These are phyloP conservation scores for Ellobium chinense DNA, from an alignment of 2,888 invertebrate species.

Conservation along the genomic window DNA sequence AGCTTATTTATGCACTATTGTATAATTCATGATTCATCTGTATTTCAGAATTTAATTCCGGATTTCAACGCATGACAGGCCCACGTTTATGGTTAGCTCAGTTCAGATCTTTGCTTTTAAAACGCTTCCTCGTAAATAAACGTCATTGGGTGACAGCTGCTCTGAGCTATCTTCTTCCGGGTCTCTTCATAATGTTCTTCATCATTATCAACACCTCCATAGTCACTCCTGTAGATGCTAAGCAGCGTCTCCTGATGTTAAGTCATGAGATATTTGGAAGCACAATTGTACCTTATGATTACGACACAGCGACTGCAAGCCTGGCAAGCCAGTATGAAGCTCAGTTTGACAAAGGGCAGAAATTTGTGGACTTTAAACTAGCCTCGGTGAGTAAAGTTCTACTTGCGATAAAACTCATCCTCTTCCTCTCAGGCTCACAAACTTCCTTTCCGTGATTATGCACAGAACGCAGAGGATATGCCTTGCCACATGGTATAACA, in stretches of 20 bases:
- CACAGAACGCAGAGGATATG: no score
- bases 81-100: not conserved
- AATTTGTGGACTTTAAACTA: not conserved
- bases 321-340: not conserved
- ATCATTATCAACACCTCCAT: constrained; percentile 14
- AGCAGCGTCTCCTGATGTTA: not conserved
- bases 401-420: not conserved
- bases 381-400: not conserved
- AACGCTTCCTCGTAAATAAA: constrained; percentile 25
- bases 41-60: constrained; percentile 18
- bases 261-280: not conserved
- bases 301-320: not conserved
- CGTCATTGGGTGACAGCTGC: constrained; percentile 12
- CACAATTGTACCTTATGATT: not conserved
- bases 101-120: constrained; percentile 20
- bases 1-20: no score
- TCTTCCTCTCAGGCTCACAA: no score
- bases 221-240: not conserved
- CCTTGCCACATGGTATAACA: no score
- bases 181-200: constrained; percentile 8
- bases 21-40: no score
- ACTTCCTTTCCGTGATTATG: no score
- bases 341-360: not conserved
- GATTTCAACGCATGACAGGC: not conserved
- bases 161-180: constrained; percentile 10